Base-by-base conservation (phyloP, 2,888 invertebrate genomes). In the Drymonia ruficornis region DNA sequence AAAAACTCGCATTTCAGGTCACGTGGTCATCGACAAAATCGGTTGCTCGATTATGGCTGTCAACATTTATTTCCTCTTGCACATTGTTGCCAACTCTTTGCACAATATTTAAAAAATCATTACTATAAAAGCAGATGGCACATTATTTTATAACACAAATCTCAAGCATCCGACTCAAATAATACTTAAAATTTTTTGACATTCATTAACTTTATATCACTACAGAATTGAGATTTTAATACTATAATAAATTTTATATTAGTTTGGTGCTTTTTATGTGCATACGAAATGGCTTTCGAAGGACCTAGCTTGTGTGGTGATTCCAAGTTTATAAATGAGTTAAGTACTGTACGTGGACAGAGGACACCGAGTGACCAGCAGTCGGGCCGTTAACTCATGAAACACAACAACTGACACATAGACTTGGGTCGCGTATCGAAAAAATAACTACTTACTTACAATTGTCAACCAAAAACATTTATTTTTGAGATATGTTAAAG, bases 401-500 rank as follows among this genome's bases (percentile, higher is more conserved):
- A n/a, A 1, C 13, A 36, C 48, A 76, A 72, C 74, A 76, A 78
- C 79, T 80, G 78, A 80, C 74, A 72, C 72, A 62, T 81, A 83
- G 78, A 81, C 81, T 80, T 76, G 82, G 84, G 83, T 86, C 86
- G 85, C 86, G 80, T 69, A 54, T 59, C 55, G 58, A 23, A 23
- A 23, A 0, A 6, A 66, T 61, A 53, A 60, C 31, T n/a, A 36
- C 36, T n/a, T 6, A 59, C 54, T 51, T 50, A 49, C 38, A 16
- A 40, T 0, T 38, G n/a, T 11, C n/a, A 9, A 31, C 7, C n/a
- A 38, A 38, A 38, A 38, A 38, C 13, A 2, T 13, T 15, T 34
- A 6, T 38, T n/a, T 57, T 58, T 60, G 59, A 73, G 74, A 77
- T 74, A 77, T 78, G 70, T 74, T 69, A 61, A 66, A 64, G 69